Evolutionary conservation across 2,797 vertebrate genomes (phyloP), one percentile per base, ranked within the genome.

Genomic region (Podarcis lilfordi): DNA sequence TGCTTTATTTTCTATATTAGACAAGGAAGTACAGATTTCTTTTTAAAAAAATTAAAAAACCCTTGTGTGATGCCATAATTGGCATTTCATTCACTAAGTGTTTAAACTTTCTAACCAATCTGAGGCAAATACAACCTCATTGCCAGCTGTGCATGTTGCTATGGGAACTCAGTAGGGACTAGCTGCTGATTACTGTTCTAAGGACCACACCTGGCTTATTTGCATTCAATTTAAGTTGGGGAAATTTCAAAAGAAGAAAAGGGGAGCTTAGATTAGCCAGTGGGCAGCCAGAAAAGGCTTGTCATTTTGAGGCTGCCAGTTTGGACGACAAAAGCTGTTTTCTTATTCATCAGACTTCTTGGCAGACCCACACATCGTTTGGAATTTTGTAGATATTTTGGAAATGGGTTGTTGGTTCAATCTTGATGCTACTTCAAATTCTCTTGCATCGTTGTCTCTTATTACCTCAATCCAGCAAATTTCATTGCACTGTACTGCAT

Each of bases 181-280:
- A 29, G 94, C 90, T 93, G 89, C 93, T 90, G 86, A 93, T 96
- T 91, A 77, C 91, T 93, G 86, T 94, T 96, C 82, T 91, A 88
- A 95, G 91, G 94, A 95, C 94, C 94, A 97, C 96, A 96, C 95
- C 96, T 97, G 96, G 86, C 64, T 96, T 93, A 96, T 96, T 96
- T 97, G 95, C 93, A 96, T 97, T 94, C 92, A 90, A 61, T 95
- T 96, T 96, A 96, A 96, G 71, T 96, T 95, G 94, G 91, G 92
- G 90, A 29, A 94, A 93, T 94, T 97, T 94, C 91, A 95, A 92
- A 96, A 94, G 87, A 94, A 93, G 92, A 90, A 91, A 94, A 95
- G 85, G 85, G 77, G 90, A 92, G 89, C 86, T 84, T 80, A 59
- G 92, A 25, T 84, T 84, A 40, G 74, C 75, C 1, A 7, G 23